Base-by-base conservation (phyloP, 1,140 invertebrate genomes). In the Coptotermes formosanus region DNA sequence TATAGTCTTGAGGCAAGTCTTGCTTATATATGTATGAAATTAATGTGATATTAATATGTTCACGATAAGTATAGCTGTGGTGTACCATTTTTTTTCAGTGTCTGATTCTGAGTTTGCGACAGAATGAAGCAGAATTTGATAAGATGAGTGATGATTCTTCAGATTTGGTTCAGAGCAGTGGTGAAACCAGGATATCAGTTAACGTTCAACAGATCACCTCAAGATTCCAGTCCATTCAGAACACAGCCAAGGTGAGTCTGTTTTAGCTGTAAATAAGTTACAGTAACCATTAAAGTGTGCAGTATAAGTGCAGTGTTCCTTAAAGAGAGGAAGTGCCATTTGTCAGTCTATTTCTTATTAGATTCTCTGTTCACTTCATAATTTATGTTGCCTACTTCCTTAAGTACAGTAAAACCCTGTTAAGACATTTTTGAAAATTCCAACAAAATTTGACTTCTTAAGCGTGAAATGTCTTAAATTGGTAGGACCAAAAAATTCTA, bases 191-290 rank as follows among this genome's bases (percentile, higher is more conserved):
- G 89, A 96, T 98, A 82, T 96, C 97, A n/a, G 86, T 97, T 44
- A 97, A 95, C 90, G 94, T 98, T 32, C 97, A 98, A 89, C 98
- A 98, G 91, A 95, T 99, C 21, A 96, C 95, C 0, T 97, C 97
- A 8, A 92, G 97, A 87, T 99, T 98, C 92, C 97, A 98, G 90
- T 96, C 97, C 0, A 95, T 99, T 82, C 96, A 98, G 90, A 94
- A 94, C 3, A 97, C 97, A 21, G 95, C 96, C 2, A 98, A 98
- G 92, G 97, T 98, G 92, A 85, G 30, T 25, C 16, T 93, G 25
- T 83, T 38, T 83, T 45, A 21, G 11, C 25, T 16, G 16, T 87
- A 48, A 32, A 12, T 84, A n/a, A 84, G 45, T 52, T 16, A 30
- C 25, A 44, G 16, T 82, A 59, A 85, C 55, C n/a, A 38, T 87